Evolutionary conservation across 2,888 invertebrate genomes (phyloP).

Genomic region (Drosophila formosana): DNA sequence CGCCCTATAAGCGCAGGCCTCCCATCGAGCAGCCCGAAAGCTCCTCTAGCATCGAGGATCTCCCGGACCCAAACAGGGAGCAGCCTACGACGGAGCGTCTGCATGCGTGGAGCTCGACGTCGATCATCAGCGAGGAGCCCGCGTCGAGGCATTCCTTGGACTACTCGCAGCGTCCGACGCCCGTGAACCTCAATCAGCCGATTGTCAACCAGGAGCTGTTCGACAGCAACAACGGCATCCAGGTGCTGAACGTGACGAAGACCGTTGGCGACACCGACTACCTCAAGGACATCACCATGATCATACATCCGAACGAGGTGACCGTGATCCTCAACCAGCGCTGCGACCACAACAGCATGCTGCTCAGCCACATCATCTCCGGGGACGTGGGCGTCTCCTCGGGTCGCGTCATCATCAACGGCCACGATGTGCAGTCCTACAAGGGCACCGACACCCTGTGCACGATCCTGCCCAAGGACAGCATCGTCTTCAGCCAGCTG

Average conservation of each 20-base stretch:
- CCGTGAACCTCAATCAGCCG: not conserved
- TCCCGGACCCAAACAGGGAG: not conserved
- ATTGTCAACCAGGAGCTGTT: constrained; percentile 3
- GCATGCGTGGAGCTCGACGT: constrained; percentile 1
- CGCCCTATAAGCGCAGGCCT: not conserved
- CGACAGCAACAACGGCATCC: constrained; percentile 20
- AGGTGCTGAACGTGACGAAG: constrained; percentile 21
- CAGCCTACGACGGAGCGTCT: not conserved
- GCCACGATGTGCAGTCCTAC: not conserved
- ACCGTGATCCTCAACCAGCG: constrained; percentile 23
- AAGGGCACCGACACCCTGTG: constrained; percentile 11
- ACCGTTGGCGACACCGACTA: constrained; percentile 1
- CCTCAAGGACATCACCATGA: constrained; percentile 16
- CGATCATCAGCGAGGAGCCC: not conserved
- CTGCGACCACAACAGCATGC: not conserved
- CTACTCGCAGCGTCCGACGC: too few relatives aligned
- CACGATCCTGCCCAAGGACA: constrained; percentile 14
- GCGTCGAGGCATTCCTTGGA: not conserved
- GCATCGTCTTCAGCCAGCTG: constrained; percentile 23
- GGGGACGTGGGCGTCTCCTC: constrained; percentile 8
- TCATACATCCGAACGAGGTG: constrained; percentile 38
- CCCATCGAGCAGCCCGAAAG: not conserved
- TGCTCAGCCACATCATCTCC: constrained; percentile 20
- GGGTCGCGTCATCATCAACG: constrained; percentile 24
- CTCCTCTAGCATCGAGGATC: not conserved